Base-by-base conservation (phyloP, 2,113 vertebrate species). In the Vulpes vulpes region DNA sequence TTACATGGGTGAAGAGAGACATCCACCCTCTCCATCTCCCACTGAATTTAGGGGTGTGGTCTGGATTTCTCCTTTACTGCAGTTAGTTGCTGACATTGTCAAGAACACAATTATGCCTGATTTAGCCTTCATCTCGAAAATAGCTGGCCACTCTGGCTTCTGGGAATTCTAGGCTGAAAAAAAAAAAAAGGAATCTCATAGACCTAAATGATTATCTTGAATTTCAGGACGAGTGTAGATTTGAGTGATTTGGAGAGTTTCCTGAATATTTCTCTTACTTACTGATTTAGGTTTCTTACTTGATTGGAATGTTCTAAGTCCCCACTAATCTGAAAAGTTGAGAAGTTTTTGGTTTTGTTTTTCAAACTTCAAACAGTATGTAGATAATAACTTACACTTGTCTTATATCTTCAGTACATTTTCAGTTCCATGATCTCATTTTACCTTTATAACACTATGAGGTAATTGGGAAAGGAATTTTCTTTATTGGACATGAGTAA, bases 21-120 rank as follows among this genome's bases (percentile, higher is more conserved):
- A 0, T n/a, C 16, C 9, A 0, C 2, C 67, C 0, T 27, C 80
- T 27, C 80, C 1, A 0, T 67, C 22, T 89, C 71, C n/a, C 38
- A 3, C 35, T 93, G 79, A 80, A 25, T 35, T 91, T 76, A 62
- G 79, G 71, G 76, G 62, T 23, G 60, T 20, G 69, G 19, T 64
- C 79, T 22, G 1, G 1, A 53, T 96, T 32, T 71, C 43, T 14
- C 19, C 11, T 81, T 94, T 85, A 73, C 83, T 80, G 49, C 51
- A 22, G 64, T 80, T 0, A 1, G 8, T 85, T 67, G 78, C 53
- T 5, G 25, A n/a, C 3, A 76, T 0, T 89, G 96, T 89, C 19
- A 64, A 27, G 69, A 57, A 71, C n/a, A 93, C 27, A 90, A 1
- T 95, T 85, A 62, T 64, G 78, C 73, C 49, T 97, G 9, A 49